Evolutionary conservation across 2,888 invertebrate genomes (phyloP).

Genomic region (Nasonia oneida): DNA sequence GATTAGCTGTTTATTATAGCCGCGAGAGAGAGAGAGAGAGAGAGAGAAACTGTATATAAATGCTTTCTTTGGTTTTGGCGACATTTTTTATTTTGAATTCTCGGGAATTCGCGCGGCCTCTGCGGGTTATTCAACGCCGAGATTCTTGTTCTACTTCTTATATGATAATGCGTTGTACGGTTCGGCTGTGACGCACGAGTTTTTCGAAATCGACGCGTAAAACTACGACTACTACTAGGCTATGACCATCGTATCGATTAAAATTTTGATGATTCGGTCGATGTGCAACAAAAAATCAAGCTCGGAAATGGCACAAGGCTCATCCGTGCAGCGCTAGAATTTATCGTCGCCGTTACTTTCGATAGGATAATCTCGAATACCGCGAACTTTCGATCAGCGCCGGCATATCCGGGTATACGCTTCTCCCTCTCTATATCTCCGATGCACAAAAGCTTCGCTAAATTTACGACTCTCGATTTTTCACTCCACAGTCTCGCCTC

Average conservation of each 20-base stretch:
- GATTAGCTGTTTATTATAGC: not conserved
- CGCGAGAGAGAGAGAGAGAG: not conserved
- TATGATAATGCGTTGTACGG: too few relatives aligned
- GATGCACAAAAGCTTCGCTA: not conserved
- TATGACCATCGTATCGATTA: too few relatives aligned
- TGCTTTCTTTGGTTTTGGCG: not conserved
- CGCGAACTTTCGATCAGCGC: not conserved
- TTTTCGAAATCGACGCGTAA: too few relatives aligned
- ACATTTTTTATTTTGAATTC: not conserved
- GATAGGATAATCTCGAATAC: not conserved
- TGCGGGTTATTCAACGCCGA: not conserved
- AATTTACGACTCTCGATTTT: not conserved
- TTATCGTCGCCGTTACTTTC: not conserved
- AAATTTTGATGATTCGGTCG: not conserved
- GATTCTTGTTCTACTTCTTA: not conserved
- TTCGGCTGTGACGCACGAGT: too few relatives aligned
- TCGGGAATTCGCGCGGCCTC: too few relatives aligned
- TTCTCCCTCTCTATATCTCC: not conserved
- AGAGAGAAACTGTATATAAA: not conserved
- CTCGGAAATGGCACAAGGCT: too few relatives aligned
- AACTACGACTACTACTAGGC: too few relatives aligned
- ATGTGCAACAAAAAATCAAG: too few relatives aligned
- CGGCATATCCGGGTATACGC: constrained; percentile 7
- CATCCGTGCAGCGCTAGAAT: not conserved
- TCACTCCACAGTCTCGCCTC: not conserved